phyloP scores from a whole-genome alignment of 1,140 invertebrate species.

The Drosophila gunungcola region DNA sequence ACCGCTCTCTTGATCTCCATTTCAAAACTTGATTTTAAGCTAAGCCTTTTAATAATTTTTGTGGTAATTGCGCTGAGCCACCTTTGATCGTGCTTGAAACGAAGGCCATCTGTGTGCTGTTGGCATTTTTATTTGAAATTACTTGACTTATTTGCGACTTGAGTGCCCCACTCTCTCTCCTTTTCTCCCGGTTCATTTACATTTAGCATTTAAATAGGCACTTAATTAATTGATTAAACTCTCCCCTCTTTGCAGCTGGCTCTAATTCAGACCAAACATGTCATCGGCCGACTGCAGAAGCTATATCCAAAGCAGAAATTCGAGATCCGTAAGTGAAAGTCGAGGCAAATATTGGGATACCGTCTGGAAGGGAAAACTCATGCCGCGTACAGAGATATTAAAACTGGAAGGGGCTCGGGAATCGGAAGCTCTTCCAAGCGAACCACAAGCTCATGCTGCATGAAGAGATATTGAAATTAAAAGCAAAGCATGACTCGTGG shows the following conservation, averaged over 20 bases:
- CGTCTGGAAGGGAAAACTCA: slow-evolving; percentile 15
- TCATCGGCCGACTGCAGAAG: slow-evolving; percentile 89
- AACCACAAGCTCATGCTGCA: slow-evolving; percentile 23
- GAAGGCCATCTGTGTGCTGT: slow-evolving; percentile 27
- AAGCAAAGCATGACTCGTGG: slow-evolving; percentile 42
- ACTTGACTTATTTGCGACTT: slow-evolving; percentile 37
- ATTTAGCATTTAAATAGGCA: slow-evolving; percentile 45
- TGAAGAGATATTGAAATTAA: slow-evolving; percentile 8
- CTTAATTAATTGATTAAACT: slow-evolving; percentile 24
- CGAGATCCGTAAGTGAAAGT: slow-evolving; percentile 88
- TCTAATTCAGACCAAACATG: slow-evolving; percentile 91
- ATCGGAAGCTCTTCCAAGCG: background rate
- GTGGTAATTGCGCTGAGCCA: slow-evolving; percentile 45
- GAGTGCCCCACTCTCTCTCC: slow-evolving; percentile 12
- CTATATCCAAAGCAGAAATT: slow-evolving; percentile 89
- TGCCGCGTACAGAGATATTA: slow-evolving; percentile 4
- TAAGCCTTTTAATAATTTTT: slow-evolving; percentile 30
- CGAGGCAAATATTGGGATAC: slow-evolving; percentile 5
- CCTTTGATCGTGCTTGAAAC: slow-evolving; percentile 38
- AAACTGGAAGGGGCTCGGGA: slow-evolving; percentile 6
- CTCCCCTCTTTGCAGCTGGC: slow-evolving; percentile 88
- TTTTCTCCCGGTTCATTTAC: slow-evolving; percentile 33
- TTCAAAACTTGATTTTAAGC: slow-evolving; percentile 44
- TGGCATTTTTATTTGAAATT: slow-evolving; percentile 53
- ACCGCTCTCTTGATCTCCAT: slow-evolving; percentile 2